A percentile compares a stretch with the other conserved stretches of the same genome.
Evolutionary conservation across 2,888 invertebrate species (phyloP).

Genomic region (Zele albiditarsus): DNA sequence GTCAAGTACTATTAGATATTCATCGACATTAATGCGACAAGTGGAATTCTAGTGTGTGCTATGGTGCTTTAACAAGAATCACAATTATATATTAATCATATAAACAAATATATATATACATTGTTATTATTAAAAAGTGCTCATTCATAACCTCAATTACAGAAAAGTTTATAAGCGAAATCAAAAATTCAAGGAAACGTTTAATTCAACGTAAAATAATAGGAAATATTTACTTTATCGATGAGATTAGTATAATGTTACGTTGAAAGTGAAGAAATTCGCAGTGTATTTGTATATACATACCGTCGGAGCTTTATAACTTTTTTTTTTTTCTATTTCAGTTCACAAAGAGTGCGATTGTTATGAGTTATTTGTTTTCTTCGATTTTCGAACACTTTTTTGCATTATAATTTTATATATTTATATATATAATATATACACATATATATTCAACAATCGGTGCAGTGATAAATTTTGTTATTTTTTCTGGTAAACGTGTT

Average conservation of each 20-base stretch:
- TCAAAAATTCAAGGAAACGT: not conserved
- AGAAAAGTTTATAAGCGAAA: not conserved
- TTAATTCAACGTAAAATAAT: not conserved
- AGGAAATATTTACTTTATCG: not conserved
- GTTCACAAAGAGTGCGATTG: not conserved
- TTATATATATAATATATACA: no score
- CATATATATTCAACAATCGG: not conserved
- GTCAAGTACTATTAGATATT: not conserved
- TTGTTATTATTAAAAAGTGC: conserved; percentile 13
- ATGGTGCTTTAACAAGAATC: conserved; percentile 11
- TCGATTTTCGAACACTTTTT: no score
- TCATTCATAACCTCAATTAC: conserved; percentile 24
- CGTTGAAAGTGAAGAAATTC: not conserved
- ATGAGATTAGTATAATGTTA: not conserved
- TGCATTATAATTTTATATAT: no score
- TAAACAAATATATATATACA: not conserved
- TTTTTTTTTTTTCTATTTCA: not conserved
- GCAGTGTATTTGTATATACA: not conserved
- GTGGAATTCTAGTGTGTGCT: conserved; percentile 13
- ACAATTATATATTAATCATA: not conserved
- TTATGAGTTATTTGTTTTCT: no score
- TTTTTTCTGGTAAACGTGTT: not conserved
- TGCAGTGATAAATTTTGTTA: not conserved
- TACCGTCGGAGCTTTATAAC: not conserved
- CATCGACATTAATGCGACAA: conserved; percentile 16